These are phyloP conservation scores for Caradrina kadenii DNA, from an alignment of 2,888 invertebrate genomes.

Conservation along the genomic window DNA sequence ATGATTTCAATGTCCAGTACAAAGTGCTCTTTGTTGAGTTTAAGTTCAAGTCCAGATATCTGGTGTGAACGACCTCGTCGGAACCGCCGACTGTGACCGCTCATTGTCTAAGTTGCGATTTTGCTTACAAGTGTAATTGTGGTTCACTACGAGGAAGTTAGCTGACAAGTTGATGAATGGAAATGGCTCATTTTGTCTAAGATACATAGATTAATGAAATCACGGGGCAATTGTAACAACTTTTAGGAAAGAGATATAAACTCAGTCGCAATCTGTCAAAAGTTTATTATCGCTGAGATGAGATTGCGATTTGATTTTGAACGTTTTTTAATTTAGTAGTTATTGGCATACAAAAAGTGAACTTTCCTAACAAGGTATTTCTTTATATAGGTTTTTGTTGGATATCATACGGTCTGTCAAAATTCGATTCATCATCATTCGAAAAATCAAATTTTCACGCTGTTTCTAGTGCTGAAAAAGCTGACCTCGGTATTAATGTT, in stretches of 20 bases:
- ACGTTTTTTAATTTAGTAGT: too few relatives aligned
- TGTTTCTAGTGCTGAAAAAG: constrained; percentile 5
- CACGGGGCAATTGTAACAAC: background rate
- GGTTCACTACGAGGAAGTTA: background rate
- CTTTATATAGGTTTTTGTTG: background rate
- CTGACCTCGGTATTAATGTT: constrained; percentile 12
- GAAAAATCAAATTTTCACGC: constrained; percentile 15
- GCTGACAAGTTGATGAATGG: background rate
- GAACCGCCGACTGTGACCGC: constrained; percentile 59
- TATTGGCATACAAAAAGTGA: too few relatives aligned
- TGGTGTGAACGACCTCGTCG: constrained; percentile 56
- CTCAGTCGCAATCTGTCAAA: too few relatives aligned
- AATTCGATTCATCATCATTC: too few relatives aligned
- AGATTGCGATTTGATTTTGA: too few relatives aligned
- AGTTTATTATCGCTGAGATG: too few relatives aligned
- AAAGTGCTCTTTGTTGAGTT: constrained; percentile 44
- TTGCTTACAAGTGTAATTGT: constrained; percentile 46
- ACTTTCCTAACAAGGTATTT: background rate
- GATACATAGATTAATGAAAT: background rate
- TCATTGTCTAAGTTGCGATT: constrained; percentile 57
- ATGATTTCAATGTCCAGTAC: constrained; percentile 35
- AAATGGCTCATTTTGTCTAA: background rate
- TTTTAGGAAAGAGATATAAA: too few relatives aligned
- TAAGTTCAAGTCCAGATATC: constrained; percentile 60
- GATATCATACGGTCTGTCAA: background rate